Evolutionary conservation across 2,797 vertebrate species (phyloP).

Genomic region (Muscicapa striata): DNA sequence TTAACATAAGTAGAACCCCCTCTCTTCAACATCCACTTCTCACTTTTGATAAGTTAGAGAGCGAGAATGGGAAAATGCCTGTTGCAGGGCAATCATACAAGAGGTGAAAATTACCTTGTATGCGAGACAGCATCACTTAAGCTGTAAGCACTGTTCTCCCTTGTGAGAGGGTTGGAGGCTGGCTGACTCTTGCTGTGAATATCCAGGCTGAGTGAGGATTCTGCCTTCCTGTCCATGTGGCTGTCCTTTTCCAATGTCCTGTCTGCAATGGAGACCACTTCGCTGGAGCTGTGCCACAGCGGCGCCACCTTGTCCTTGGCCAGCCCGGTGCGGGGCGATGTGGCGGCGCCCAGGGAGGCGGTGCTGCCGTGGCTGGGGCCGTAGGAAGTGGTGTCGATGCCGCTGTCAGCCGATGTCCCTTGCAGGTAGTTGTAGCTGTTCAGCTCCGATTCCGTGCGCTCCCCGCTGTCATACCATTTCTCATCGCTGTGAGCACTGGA

Average conservation of each 20-base stretch:
- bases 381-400: conserved; percentile 90
- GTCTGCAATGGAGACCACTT: conserved; percentile 79
- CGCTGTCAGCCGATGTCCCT: conserved; percentile 88
- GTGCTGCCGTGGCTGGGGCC: conserved; percentile 88
- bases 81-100: not conserved
- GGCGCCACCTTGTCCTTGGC: conserved; percentile 86
- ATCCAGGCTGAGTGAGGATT: conserved; percentile 81
- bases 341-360: conserved; percentile 82
- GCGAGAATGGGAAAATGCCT: not conserved
- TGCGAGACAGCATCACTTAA: conserved; percentile 86
- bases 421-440: conserved; percentile 92
- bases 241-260: conserved; percentile 78
- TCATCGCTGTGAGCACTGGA: conserved; percentile 95
- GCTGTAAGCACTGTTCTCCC: conserved; percentile 84
- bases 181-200: conserved; percentile 82
- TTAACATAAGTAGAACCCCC: not conserved
- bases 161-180: conserved; percentile 79
- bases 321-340: conserved; percentile 75
- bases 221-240: conserved; percentile 80
- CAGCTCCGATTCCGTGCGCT: conserved; percentile 85
- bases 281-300: conserved; percentile 87
- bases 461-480: conserved; percentile 93
- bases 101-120: conserved; percentile 82
- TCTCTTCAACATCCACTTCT: not conserved
- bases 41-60: not conserved